Conservation (phyloP, 2,888 invertebrate genomes). For the Monochamus alternatus region DNA sequence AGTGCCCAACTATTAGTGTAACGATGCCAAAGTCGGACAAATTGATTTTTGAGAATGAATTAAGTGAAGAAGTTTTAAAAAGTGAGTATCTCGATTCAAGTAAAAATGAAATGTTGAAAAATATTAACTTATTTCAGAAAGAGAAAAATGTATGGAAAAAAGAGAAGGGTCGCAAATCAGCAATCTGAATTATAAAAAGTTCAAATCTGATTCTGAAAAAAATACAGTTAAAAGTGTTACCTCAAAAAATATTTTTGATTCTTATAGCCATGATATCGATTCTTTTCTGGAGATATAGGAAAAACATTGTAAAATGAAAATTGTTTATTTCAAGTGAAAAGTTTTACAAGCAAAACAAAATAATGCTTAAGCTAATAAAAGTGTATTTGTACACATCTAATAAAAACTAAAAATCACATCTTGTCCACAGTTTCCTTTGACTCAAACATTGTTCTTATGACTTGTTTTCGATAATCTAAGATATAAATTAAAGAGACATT, state of each 20-base stretch:
- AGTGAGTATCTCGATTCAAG: background rate
- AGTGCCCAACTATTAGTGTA: no score
- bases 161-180: background rate
- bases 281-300: slow-evolving; percentile 12
- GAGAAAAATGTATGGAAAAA: background rate
- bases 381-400: slow-evolving; percentile 26
- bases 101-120: background rate
- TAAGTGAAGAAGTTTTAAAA: background rate
- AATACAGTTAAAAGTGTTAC: background rate
- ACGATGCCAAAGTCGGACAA: slow-evolving; percentile 16
- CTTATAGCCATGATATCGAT: slow-evolving; percentile 10
- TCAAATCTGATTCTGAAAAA: background rate
- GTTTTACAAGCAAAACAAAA: slow-evolving; percentile 33
- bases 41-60: background rate
- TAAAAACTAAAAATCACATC: slow-evolving; percentile 31
- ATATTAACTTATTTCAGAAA: background rate
- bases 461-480: slow-evolving; percentile 15
- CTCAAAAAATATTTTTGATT: slow-evolving; percentile 3
- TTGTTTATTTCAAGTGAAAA: slow-evolving; percentile 32
- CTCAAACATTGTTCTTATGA: background rate
- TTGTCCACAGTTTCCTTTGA: background rate
- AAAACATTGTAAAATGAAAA: slow-evolving; percentile 25
- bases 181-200: background rate
- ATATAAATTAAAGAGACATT: slow-evolving; percentile 10
- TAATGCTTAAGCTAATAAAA: slow-evolving; percentile 31